A percentile compares a stretch with the other conserved stretches of the same genome.
Evolutionary conservation across 2,113 vertebrate species (phyloP).

Genomic region (Leucosticte australis): DNA sequence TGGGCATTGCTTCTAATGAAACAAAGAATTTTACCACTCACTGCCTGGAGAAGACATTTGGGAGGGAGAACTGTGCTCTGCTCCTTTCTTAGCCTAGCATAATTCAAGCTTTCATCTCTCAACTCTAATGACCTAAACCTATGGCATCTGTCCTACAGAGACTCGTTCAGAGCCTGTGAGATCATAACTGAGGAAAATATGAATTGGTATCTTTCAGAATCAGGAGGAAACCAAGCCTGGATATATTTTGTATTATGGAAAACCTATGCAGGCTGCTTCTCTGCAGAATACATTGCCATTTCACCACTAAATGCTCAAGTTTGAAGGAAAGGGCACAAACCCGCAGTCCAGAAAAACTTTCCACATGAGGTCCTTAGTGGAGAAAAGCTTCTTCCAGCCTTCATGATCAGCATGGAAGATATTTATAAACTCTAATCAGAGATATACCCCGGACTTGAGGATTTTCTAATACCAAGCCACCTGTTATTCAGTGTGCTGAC

Average conservation of each 20-base stretch:
- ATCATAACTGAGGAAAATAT: neutral
- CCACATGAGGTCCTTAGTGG: neutral
- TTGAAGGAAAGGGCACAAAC: neutral
- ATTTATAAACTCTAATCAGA: neutral
- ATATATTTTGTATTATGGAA: neutral
- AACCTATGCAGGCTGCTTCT: neutral
- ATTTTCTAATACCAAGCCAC: neutral
- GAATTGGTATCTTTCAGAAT: neutral
- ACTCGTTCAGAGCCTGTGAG: neutral
- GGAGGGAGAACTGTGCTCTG: neutral
- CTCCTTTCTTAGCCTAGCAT: neutral
- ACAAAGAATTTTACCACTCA: neutral
- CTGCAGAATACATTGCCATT: neutral
- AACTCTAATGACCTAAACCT: neutral
- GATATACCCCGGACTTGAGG: neutral
- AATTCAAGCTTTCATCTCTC: neutral
- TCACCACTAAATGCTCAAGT: neutral
- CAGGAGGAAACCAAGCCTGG: neutral
- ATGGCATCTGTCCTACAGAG: neutral
- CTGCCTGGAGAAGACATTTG: neutral
- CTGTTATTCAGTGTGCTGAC: neutral
- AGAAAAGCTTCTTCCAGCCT: neutral
- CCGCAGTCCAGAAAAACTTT: neutral
- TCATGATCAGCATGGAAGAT: neutral
- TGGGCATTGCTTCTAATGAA: neutral